Percentiles rank a stretch among this genome's conserved stretches.
phyloP scores from a whole-genome alignment of 2,113 vertebrate species.

The Myrmophylax atrothorax region DNA sequence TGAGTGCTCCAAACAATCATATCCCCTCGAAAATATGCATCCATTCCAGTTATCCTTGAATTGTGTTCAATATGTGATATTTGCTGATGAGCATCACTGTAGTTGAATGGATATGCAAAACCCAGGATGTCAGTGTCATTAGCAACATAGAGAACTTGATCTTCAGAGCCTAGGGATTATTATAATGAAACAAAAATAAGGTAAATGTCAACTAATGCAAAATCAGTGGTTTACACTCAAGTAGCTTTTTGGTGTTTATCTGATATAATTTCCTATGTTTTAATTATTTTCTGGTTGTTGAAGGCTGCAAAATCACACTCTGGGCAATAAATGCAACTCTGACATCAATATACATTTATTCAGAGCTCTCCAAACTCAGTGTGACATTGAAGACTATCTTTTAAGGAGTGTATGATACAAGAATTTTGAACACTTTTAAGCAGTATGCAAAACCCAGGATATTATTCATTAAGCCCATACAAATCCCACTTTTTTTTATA shows the following conservation, averaged over 20 bases:
- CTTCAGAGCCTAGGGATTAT: slow-evolving; percentile 93
- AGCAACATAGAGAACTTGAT: slow-evolving; percentile 98
- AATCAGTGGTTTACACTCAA: slow-evolving; percentile 21
- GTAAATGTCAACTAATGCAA: slow-evolving; percentile 75
- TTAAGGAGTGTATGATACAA: not conserved
- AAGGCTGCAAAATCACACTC: not conserved
- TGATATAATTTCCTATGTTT: not conserved
- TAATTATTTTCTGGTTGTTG: not conserved
- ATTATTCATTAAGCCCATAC: not conserved
- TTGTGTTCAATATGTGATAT: slow-evolving; percentile 96
- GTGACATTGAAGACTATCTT: not conserved
- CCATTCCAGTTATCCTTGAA: slow-evolving; percentile 97
- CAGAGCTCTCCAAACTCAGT: not conserved
- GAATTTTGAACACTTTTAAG: not conserved
- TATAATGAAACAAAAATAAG: slow-evolving; percentile 81
- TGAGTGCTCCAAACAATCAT: slow-evolving; percentile 99
- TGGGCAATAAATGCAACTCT: not conserved
- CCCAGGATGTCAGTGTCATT: slow-evolving; percentile 99
- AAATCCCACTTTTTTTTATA: not conserved
- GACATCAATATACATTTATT: not conserved
- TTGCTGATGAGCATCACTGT: slow-evolving; percentile 91
- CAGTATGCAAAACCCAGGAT: not conserved
- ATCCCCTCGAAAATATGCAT: slow-evolving; percentile 91
- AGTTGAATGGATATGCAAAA: slow-evolving; percentile 99
- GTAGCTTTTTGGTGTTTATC: slow-evolving; percentile 26